These are phyloP conservation scores for Synanthedon formicaeformis DNA, from an alignment of 2,888 invertebrate genomes.

Conservation along the genomic window DNA sequence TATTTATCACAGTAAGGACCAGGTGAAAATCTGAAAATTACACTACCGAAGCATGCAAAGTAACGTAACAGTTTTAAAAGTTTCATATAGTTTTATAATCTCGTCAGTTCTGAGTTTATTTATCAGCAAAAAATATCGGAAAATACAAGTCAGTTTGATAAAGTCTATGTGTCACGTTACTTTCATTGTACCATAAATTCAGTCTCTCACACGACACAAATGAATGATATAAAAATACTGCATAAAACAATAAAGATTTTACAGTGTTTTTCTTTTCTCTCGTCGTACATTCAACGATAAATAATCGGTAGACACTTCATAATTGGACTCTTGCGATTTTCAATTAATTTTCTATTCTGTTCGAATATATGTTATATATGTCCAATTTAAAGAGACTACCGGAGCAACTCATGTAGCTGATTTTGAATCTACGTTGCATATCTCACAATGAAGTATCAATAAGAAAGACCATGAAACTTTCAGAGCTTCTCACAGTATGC, in stretches of 20 bases:
- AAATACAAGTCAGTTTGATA: conserved; percentile 31
- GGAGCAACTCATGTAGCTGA: too few relatives aligned
- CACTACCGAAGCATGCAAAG: conserved; percentile 58
- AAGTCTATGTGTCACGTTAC: conserved; percentile 34
- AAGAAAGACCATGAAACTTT: too few relatives aligned
- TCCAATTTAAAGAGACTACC: too few relatives aligned
- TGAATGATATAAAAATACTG: conserved; percentile 65
- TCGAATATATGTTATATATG: too few relatives aligned
- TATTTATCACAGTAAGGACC: conserved; percentile 65
- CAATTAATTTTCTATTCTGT: too few relatives aligned
- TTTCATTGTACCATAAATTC: conserved; percentile 62
- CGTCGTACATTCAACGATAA: conserved; percentile 11
- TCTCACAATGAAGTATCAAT: too few relatives aligned
- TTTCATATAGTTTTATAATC: conserved; percentile 29
- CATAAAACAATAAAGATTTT: conserved; percentile 47
- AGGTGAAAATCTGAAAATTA: conserved; percentile 67
- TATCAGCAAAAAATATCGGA: conserved; percentile 34
- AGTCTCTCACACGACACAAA: conserved; percentile 64
- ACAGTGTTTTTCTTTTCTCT: conserved; percentile 21
- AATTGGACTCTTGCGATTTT: too few relatives aligned
- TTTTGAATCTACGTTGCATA: too few relatives aligned
- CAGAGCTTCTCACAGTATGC: conserved; percentile 1
- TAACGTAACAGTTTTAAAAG: conserved; percentile 50
- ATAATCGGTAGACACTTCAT: conserved; percentile 7
- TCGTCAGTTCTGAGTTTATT: background rate